Conservation (phyloP, 92 coral and sea anemone genomes). For the Porites divaricata region DNA sequence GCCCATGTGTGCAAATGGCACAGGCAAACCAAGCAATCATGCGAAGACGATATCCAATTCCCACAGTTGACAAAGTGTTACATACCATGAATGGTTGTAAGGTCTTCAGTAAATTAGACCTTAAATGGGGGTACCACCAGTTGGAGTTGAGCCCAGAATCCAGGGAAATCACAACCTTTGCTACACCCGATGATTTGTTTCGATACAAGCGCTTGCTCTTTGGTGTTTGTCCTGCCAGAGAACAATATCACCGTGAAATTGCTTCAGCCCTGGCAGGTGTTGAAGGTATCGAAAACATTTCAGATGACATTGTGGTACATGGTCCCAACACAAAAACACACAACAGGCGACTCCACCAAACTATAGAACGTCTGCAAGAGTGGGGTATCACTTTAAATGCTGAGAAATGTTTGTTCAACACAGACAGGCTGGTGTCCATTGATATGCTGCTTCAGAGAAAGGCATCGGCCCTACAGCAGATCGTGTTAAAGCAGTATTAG, state of each 20-base stretch:
- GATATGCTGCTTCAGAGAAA: slow-evolving; percentile 70
- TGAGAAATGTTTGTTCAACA: slow-evolving; percentile 61
- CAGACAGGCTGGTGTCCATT: slow-evolving; percentile 60
- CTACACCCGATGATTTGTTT: slow-evolving; percentile 30
- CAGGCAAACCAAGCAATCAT: too few relatives aligned
- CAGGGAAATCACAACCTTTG: slow-evolving; percentile 46
- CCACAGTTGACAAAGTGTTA: slow-evolving; percentile 45
- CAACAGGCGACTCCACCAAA: slow-evolving; percentile 53
- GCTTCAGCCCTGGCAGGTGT: slow-evolving; percentile 52
- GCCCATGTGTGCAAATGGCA: slow-evolving; percentile 42
- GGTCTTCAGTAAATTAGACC: slow-evolving; percentile 43
- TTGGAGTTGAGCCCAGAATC: slow-evolving; percentile 41
- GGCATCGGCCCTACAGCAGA: slow-evolving; percentile 75
- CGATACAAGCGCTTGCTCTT: slow-evolving; percentile 49
- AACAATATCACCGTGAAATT: slow-evolving; percentile 67
- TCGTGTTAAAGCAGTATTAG: slow-evolving; percentile 60
- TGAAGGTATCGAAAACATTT: slow-evolving; percentile 59
- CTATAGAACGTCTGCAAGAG: slow-evolving; percentile 46
- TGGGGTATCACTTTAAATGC: slow-evolving; percentile 59
- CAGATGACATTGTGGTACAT: slow-evolving; percentile 73
- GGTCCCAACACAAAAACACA: slow-evolving; percentile 54
- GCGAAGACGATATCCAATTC: slow-evolving; percentile 13
- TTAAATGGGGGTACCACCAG: slow-evolving; percentile 44
- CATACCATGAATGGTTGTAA: slow-evolving; percentile 42
- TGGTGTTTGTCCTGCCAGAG: slow-evolving; percentile 59